Percentiles rank a stretch among this genome's conserved stretches.
These are phyloP conservation scores for Drosophila repletoides DNA, from an alignment of 1,140 invertebrate species.

Conservation along the genomic window DNA sequence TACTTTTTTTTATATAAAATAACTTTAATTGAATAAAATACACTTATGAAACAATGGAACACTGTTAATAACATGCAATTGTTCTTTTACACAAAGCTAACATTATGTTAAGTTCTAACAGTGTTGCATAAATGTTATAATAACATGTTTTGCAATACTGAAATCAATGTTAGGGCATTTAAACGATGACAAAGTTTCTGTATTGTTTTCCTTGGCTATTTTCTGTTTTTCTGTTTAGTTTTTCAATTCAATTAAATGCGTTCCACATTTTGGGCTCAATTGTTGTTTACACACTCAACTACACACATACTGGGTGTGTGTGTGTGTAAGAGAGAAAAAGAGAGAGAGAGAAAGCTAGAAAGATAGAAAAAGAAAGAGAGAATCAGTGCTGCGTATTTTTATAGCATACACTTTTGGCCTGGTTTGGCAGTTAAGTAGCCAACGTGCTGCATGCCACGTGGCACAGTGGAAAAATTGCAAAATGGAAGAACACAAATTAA, in stretches of 20 bases:
- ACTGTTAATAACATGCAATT: too few species aligned
- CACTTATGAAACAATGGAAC: too few species aligned
- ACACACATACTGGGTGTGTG: constrained; percentile 4
- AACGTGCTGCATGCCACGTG: constrained; percentile 48
- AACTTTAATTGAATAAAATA: too few species aligned
- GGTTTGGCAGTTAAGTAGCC: constrained; percentile 63
- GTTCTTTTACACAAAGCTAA: too few species aligned
- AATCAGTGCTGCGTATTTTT: constrained; percentile 43
- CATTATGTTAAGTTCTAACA: too few species aligned
- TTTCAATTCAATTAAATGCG: constrained; percentile 73
- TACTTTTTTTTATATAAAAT: too few species aligned
- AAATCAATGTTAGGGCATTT: background rate
- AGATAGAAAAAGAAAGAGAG: background rate
- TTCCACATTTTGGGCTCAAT: constrained; percentile 53
- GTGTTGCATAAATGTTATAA: too few species aligned
- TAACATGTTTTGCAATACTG: too few species aligned
- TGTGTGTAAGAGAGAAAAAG: background rate
- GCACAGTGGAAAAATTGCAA: too few species aligned
- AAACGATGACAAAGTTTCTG: background rate
- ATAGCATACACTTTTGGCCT: constrained; percentile 47
- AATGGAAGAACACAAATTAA: too few species aligned
- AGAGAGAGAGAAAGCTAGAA: background rate
- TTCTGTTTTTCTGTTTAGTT: constrained; percentile 29
- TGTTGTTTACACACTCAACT: constrained; percentile 49
- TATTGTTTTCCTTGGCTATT: constrained; percentile 1